Conservation (phyloP, 2,888 invertebrate genomes). For the Drosophila imparisetae region DNA sequence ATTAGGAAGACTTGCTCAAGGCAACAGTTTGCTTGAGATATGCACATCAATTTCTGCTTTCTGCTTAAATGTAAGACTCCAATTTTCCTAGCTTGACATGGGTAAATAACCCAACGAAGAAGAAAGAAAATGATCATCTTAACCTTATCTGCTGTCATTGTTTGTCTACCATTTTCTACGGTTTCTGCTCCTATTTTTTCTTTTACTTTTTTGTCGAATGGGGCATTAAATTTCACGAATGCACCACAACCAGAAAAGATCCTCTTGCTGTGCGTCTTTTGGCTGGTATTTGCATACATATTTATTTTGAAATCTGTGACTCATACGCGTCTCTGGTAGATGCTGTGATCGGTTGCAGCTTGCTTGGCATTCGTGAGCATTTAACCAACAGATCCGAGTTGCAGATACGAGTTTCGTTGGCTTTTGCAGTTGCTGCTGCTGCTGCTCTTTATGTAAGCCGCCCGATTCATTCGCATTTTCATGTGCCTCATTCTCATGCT, state of each 20-base stretch:
- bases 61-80: conserved; percentile 19
- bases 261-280: conserved; percentile 23
- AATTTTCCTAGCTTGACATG: conserved; percentile 48
- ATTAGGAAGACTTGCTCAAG: conserved; percentile 11
- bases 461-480: conserved; percentile 43
- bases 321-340: conserved; percentile 31
- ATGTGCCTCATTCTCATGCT: not conserved
- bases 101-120: conserved; percentile 48
- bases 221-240: conserved; percentile 37
- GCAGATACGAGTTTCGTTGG: conserved; percentile 36
- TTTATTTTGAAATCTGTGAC: conserved; percentile 70
- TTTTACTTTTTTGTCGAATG: not conserved
- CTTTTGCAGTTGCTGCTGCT: not conserved
- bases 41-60: conserved; percentile 44
- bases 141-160: conserved; percentile 20
- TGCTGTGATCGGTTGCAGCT: conserved; percentile 7
- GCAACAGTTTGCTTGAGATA: conserved; percentile 8
- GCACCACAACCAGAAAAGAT: conserved; percentile 8
- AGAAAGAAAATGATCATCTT: conserved; percentile 24
- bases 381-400: conserved; percentile 31
- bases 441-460: conserved; percentile 44
- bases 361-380: conserved; percentile 32
- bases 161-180: conserved; percentile 25
- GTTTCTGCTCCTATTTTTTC: not conserved
- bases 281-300: conserved; percentile 55